Evolutionary conservation across 2,797 vertebrate genomes (phyloP).

Genomic region (Siniperca obscura): DNA sequence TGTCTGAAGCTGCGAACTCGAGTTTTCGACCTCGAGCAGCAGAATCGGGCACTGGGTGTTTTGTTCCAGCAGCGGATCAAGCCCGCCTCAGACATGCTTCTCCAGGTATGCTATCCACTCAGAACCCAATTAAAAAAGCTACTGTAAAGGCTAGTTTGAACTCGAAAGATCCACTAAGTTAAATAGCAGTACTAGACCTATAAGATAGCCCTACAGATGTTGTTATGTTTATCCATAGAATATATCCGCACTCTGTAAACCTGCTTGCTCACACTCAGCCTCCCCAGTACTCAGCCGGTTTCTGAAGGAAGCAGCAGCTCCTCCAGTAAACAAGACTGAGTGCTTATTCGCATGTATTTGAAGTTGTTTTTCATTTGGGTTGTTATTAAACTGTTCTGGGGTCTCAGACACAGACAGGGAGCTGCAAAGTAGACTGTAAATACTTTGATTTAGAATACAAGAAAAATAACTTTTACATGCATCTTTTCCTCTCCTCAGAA

Average conservation of each 20-base stretch:
- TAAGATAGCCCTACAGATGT: not conserved
- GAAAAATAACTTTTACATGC: constrained; percentile 18
- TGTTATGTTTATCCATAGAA: not conserved
- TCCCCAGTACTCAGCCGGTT: not conserved
- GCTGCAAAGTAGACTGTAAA: constrained; percentile 16
- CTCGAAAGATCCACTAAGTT: not conserved
- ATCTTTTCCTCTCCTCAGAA: not conserved
- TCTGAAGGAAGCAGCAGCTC: constrained; percentile 6
- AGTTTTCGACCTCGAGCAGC: constrained; percentile 94
- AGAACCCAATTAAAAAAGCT: not conserved
- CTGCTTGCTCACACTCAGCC: not conserved
- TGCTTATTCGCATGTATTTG: constrained; percentile 16
- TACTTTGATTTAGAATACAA: constrained; percentile 27
- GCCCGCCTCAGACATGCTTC: constrained; percentile 90
- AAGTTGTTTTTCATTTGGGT: constrained; percentile 48
- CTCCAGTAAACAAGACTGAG: constrained; percentile 10
- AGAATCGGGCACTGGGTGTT: constrained; percentile 89
- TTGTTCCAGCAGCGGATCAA: constrained; percentile 93
- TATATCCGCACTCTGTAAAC: not conserved
- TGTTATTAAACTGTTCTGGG: constrained; percentile 38
- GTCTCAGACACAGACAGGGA: constrained; percentile 23
- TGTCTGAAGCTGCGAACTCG: constrained; percentile 93
- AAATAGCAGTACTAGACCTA: not conserved
- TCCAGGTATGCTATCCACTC: constrained; percentile 87
- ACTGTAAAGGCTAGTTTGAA: not conserved